Percentiles rank a stretch among this genome's conserved stretches.
These are phyloP conservation scores for Sphaerophoria rueppellii DNA, from an alignment of 2,888 invertebrate genomes.

Conservation along the genomic window DNA sequence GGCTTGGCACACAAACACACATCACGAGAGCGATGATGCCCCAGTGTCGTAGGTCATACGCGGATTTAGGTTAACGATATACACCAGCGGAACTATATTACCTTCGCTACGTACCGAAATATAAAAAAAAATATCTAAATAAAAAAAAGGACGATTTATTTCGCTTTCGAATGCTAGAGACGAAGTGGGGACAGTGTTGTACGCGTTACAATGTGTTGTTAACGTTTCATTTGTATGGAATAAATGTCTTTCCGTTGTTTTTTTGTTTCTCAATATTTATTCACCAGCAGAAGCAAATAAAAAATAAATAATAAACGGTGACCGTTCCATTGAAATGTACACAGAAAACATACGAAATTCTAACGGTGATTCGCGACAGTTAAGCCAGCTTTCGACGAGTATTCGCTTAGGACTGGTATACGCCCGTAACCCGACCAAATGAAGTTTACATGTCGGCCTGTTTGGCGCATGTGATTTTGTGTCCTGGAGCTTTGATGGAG, in stretches of 20 bases:
- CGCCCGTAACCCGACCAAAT: constrained; percentile 70
- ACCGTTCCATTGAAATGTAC: constrained; percentile 28
- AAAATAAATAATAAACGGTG: constrained; percentile 5
- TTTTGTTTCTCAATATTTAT: constrained; percentile 16
- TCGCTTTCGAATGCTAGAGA: constrained; percentile 2
- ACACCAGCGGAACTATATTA: constrained; percentile 51
- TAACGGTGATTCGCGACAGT: constrained; percentile 57
- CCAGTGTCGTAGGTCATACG: constrained; percentile 72
- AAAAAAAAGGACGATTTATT: constrained; percentile 40
- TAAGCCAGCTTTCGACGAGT: constrained; percentile 71
- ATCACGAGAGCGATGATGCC: constrained; percentile 40
- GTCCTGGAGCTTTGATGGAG: constrained; percentile 21
- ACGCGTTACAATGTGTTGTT: constrained; percentile 21
- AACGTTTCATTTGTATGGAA: neutral
- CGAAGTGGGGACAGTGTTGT: neutral
- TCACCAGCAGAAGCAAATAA: constrained; percentile 9
- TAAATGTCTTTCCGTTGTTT: neutral
- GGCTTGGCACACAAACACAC: constrained; percentile 57
- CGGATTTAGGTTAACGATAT: constrained; percentile 72
- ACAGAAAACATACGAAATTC: constrained; percentile 57
- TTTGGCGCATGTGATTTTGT: constrained; percentile 71
- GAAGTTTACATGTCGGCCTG: constrained; percentile 62
- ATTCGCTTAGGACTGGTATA: constrained; percentile 73
- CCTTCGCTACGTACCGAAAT: neutral
- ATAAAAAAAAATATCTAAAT: too few relatives aligned